Percentiles rank a stretch among this genome's conserved stretches.
These are phyloP conservation scores for Australoheros scitulus DNA, from an alignment of 2,113 vertebrate species.

Conservation along the genomic window DNA sequence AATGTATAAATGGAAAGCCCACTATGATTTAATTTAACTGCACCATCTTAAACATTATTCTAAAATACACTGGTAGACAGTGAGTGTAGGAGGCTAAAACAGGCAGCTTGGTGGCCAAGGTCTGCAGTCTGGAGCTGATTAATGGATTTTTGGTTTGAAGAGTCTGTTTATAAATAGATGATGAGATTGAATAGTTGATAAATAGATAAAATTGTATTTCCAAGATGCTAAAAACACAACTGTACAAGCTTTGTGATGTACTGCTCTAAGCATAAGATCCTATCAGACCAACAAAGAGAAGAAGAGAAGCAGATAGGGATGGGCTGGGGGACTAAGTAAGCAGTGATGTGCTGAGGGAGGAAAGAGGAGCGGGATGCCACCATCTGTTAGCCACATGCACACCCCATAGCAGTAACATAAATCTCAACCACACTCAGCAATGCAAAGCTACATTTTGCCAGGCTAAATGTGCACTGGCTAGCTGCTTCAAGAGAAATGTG, in stretches of 20 bases:
- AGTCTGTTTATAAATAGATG: not conserved
- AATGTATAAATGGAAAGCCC: not conserved
- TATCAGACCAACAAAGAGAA: not conserved
- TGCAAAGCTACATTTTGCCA: conserved; percentile 78
- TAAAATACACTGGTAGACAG: not conserved
- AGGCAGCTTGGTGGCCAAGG: not conserved
- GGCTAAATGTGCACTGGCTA: conserved; percentile 69
- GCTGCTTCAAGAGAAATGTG: conserved; percentile 62
- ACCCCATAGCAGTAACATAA: conserved; percentile 81
- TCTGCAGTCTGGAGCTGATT: not conserved
- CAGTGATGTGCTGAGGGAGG: conserved; percentile 59
- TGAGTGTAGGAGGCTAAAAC: not conserved
- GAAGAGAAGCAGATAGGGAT: conserved; percentile 24
- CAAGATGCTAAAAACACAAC: not conserved
- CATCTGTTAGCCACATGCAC: conserved; percentile 85
- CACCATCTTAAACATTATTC: not conserved
- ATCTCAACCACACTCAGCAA: conserved; percentile 79
- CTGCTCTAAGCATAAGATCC: not conserved
- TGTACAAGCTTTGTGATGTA: not conserved
- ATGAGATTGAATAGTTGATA: not conserved
- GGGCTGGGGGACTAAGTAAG: conserved; percentile 48
- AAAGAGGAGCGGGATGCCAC: conserved; percentile 73
- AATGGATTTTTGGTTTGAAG: not conserved
- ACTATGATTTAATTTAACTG: not conserved
- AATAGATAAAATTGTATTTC: not conserved